phyloP scores from a whole-genome alignment of 2,888 invertebrate genomes.

The Automeris io region DNA sequence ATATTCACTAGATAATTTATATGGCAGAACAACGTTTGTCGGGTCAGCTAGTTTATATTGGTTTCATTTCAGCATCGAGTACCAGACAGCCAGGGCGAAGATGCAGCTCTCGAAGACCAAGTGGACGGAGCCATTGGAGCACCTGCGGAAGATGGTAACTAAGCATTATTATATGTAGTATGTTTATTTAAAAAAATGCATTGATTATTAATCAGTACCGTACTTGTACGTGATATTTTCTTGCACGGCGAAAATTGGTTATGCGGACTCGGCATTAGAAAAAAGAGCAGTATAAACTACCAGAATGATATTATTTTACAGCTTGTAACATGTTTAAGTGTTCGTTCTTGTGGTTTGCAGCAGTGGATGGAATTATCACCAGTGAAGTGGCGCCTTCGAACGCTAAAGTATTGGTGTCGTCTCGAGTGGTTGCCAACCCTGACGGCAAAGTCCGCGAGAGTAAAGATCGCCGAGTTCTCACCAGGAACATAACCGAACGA shows the following conservation, averaged over 20 bases:
- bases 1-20: no score
- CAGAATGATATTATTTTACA: not conserved
- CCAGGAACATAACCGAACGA: constrained; percentile 89
- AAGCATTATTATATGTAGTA: no score
- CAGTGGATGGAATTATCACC: constrained; percentile 32
- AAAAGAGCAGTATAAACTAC: no score
- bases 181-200: no score
- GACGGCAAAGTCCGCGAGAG: constrained; percentile 89
- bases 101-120: constrained; percentile 28
- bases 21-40: no score
- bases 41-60: constrained; percentile 6
- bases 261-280: no score
- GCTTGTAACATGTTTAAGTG: not conserved
- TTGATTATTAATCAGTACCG: not conserved
- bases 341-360: constrained; percentile 21
- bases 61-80: constrained; percentile 52
- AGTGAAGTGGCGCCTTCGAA: constrained; percentile 48
- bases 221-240: no score
- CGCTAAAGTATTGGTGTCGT: constrained; percentile 57
- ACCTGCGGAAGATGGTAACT: constrained; percentile 43
- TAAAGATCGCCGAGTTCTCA: constrained; percentile 86
- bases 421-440: constrained; percentile 77
- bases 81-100: constrained; percentile 52
- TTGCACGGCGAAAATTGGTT: no score
- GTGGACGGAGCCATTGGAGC: constrained; percentile 32